Conservation (phyloP, 2,113 vertebrate genomes). For the Phalacrocorax brasilianus region DNA sequence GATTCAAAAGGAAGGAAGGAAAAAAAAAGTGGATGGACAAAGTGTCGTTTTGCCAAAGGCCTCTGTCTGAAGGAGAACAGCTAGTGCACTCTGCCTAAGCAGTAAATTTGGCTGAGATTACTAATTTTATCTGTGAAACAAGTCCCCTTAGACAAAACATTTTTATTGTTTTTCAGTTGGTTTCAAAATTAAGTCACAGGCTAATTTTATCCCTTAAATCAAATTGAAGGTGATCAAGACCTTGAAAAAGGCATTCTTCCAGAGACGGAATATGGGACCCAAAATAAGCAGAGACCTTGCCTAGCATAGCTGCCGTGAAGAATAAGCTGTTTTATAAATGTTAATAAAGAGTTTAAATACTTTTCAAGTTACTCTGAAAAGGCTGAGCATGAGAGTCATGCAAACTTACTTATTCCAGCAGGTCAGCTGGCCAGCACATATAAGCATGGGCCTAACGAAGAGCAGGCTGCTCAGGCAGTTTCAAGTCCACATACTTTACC, state of each 20-base stretch:
- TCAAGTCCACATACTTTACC: neutral
- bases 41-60: neutral
- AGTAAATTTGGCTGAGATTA: neutral
- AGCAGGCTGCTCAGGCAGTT: neutral
- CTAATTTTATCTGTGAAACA: neutral
- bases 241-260: neutral
- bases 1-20: neutral
- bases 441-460: neutral
- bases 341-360: neutral
- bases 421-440: neutral
- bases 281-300: neutral
- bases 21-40: neutral
- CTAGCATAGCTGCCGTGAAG: neutral
- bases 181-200: neutral
- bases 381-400: neutral
- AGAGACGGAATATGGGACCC: neutral
- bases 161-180: neutral
- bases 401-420: neutral
- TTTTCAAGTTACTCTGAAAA: neutral
- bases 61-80: neutral
- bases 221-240: neutral
- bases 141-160: constrained; percentile 6
- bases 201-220: neutral
- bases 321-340: neutral
- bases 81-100: neutral